Evolutionary conservation across 2,888 invertebrate species (phyloP).

Genomic region (Spisula solida): DNA sequence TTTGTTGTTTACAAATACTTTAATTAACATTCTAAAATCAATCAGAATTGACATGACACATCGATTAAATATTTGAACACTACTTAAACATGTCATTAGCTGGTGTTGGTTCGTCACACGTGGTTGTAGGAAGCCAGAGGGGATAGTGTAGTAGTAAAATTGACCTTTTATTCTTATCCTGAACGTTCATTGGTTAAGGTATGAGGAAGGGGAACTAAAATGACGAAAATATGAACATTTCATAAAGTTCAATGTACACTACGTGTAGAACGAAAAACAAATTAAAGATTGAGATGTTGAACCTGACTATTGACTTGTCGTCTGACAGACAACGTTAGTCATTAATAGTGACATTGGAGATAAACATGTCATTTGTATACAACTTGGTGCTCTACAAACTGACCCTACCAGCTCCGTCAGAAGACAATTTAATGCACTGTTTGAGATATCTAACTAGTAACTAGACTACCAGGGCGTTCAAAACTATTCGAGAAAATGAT

Average conservation of each 20-base stretch:
- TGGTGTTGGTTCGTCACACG: not conserved
- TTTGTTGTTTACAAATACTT: not conserved
- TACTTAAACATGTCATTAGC: not conserved
- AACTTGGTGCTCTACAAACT: not conserved
- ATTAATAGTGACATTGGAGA: not conserved
- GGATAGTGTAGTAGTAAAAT: slow-evolving; percentile 19
- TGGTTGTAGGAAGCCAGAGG: not conserved
- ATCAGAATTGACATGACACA: not conserved
- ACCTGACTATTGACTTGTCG: not conserved
- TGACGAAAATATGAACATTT: not conserved
- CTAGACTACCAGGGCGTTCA: too few species aligned
- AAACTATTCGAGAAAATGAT: too few species aligned
- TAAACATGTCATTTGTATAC: not conserved
- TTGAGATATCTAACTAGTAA: too few species aligned
- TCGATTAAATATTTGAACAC: not conserved
- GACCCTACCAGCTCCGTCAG: not conserved
- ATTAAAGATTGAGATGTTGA: not conserved
- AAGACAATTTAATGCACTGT: too few species aligned
- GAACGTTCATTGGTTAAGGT: slow-evolving; percentile 25
- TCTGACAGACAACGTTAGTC: not conserved
- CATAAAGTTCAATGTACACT: not conserved
- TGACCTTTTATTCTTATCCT: slow-evolving; percentile 17
- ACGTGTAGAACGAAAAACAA: not conserved
- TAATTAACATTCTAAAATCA: not conserved
- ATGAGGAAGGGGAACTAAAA: slow-evolving; percentile 42